Evolutionary conservation across 1,140 invertebrate species (phyloP).

Genomic region (Rhopalosiphum padi): DNA sequence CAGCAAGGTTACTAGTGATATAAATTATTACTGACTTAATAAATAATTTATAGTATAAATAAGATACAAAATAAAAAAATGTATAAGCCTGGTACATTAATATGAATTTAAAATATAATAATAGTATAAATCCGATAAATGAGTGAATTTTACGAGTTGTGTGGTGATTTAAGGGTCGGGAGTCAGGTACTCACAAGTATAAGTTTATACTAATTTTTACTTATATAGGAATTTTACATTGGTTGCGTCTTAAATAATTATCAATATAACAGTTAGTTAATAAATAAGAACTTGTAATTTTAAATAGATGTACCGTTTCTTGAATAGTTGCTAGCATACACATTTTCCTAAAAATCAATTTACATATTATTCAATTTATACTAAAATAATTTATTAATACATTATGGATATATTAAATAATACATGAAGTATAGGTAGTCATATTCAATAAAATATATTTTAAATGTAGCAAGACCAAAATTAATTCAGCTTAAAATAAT

Average conservation of each 20-base stretch:
- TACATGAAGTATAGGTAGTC: no score
- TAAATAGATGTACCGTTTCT: neutral
- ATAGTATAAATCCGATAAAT: neutral
- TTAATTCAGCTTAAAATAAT: no score
- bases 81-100: neutral
- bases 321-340: neutral
- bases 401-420: neutral
- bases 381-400: neutral
- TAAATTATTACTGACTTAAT: no score
- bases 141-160: no score
- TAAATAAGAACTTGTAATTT: neutral
- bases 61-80: neutral
- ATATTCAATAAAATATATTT: no score
- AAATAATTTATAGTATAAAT: neutral
- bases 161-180: no score
- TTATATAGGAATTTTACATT: neutral
- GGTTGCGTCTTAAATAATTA: neutral
- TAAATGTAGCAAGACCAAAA: no score
- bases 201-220: neutral
- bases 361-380: neutral
- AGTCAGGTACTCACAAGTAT: neutral
- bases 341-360: slow-evolving; percentile 4
- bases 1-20: no score
- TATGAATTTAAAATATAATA: neutral
- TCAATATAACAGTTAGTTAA: neutral